Conservation (phyloP, 2,888 invertebrate genomes). For the Podabrus alpinus region DNA sequence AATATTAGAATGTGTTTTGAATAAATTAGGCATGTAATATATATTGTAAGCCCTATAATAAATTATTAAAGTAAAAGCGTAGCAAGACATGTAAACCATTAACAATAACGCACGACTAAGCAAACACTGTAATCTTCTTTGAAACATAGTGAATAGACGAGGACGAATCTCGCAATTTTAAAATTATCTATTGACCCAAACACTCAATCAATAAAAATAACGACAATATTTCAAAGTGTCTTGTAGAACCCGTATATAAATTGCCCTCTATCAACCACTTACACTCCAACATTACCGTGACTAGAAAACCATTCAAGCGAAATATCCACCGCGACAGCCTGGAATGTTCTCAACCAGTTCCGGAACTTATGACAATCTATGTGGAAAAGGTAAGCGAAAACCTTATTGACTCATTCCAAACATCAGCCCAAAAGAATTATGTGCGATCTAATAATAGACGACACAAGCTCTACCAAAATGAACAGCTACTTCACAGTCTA, state of each 20-base stretch:
- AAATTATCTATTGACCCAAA: constrained; percentile 26
- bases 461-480: neutral
- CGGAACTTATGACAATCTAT: constrained; percentile 31
- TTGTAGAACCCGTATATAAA: constrained; percentile 30
- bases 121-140: constrained; percentile 11
- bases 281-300: constrained; percentile 28
- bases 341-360: constrained; percentile 31
- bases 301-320: constrained; percentile 31
- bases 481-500: constrained; percentile 27
- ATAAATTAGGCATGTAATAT: constrained; percentile 1
- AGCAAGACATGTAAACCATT: neutral
- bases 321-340: constrained; percentile 31
- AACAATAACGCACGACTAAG: constrained; percentile 5
- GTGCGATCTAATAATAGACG: constrained; percentile 32
- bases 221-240: constrained; percentile 28
- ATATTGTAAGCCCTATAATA: neutral
- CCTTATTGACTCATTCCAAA: constrained; percentile 30
- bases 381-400: constrained; percentile 26
- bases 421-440: constrained; percentile 34
- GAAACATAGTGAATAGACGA: constrained; percentile 7
- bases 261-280: constrained; percentile 29
- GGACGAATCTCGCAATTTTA: constrained; percentile 21
- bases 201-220: constrained; percentile 26
- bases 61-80: constrained; percentile 1
- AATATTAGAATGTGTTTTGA: constrained; percentile 2